Evolutionary conservation across 2,113 vertebrate species (phyloP), one percentile per base, ranked within the genome.

Genomic region (Myiopsitta monachus): DNA sequence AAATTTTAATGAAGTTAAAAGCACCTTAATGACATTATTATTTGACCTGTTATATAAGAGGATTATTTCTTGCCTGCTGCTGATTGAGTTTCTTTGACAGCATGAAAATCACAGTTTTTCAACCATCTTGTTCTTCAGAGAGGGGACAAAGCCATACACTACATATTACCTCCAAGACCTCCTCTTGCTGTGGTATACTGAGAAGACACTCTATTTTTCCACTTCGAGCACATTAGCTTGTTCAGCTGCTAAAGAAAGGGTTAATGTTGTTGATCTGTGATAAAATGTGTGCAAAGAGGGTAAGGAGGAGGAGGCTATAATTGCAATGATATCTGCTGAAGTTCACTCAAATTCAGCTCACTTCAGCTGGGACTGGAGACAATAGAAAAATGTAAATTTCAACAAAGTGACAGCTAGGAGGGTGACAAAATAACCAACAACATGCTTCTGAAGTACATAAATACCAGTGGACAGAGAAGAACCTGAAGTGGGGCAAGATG

Each of bases 1-100:
- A 92, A 89, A 91, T 96, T 97, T 84, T 93, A 96, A 96, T 96
- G 93, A 96, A 92, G 77, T 91, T 92, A 86, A 96, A 94, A 93
- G 92, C 72, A 92, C 93, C 83, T 95, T 93, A 64, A 93, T 93
- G 92, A 87, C 55, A 78, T 89, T 95, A 91, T 94, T 96, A 92
- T 95, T 90, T 87, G 51, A 94, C 78, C 83, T 81, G 61, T 91
- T 95, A 69, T 62, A 66, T 95, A 96, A 93, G 81, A 96, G 64
- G 88, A 94, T 95, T 94, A 87, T 94, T 95, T 92, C 83, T 86
- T 92, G 51, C 68, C 86, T 83, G 47, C 59, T 89, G 77, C 77
- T 82, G 74, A 94, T 66, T 72, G 86, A 75, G 31, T 83, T 93
- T 84, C 87, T 93, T 69, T 94, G 72, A 64, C 74, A 76, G 55